phyloP scores from a whole-genome alignment of 2,888 invertebrate species.

The Eupithecia insigniata region DNA sequence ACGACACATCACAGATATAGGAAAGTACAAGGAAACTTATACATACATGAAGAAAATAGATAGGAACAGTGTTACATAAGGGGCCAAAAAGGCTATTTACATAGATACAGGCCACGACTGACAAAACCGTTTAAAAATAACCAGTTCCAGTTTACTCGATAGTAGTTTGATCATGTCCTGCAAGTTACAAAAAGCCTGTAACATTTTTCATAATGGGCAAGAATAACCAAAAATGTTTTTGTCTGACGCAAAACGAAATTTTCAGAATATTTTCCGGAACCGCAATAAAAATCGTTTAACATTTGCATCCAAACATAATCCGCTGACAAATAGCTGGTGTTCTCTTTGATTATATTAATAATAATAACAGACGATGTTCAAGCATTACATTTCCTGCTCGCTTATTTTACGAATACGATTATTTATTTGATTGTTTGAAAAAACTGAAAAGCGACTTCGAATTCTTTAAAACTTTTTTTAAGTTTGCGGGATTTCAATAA shows the following conservation, averaged over 20 bases:
- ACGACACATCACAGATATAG: too few species aligned
- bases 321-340: slow-evolving; percentile 40
- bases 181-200: not conserved
- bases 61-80: too few species aligned
- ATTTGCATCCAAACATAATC: slow-evolving; percentile 44
- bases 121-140: not conserved
- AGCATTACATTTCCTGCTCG: slow-evolving; percentile 43
- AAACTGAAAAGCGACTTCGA: too few species aligned
- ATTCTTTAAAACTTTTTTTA: too few species aligned
- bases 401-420: slow-evolving; percentile 31
- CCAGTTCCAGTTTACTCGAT: not conserved
- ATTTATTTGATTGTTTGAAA: too few species aligned
- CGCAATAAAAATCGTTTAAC: slow-evolving; percentile 46
- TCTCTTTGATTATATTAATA: slow-evolving; percentile 54
- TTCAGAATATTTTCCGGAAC: slow-evolving; percentile 31
- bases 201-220: not conserved
- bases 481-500: too few species aligned
- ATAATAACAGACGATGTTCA: slow-evolving; percentile 46
- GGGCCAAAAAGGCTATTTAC: too few species aligned
- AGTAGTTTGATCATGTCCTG: not conserved
- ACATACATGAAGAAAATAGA: too few species aligned
- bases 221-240: slow-evolving; percentile 12
- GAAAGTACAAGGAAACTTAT: too few species aligned
- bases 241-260: slow-evolving; percentile 15
- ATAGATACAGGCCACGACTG: not conserved